phyloP scores from a whole-genome alignment of 37 sponge, comb jelly and placozoan species.

The Geodia barretti region DNA sequence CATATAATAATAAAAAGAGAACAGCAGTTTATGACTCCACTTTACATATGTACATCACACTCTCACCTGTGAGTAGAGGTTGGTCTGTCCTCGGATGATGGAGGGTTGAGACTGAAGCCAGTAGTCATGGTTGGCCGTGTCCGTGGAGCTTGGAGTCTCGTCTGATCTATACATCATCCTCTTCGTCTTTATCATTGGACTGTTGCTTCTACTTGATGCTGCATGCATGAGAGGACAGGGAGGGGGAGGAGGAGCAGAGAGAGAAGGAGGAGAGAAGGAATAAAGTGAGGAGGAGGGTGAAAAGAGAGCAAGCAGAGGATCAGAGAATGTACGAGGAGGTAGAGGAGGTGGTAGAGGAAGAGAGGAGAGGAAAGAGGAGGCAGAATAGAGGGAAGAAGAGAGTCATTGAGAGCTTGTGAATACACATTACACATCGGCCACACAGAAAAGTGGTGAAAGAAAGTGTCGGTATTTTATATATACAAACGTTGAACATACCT shows the following conservation, averaged over 20 bases:
- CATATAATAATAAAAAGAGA: too few species aligned
- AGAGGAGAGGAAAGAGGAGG: neutral
- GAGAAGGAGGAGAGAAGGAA: neutral
- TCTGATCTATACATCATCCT: too few species aligned
- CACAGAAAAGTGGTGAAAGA: too few species aligned
- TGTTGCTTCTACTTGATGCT: neutral
- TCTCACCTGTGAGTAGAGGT: neutral
- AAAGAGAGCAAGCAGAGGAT: neutral
- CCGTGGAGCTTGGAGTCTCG: neutral
- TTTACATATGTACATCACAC: too few species aligned
- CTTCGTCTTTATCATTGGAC: neutral
- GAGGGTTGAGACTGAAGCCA: neutral
- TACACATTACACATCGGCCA: too few species aligned
- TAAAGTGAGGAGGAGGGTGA: neutral
- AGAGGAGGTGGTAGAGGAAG: neutral
- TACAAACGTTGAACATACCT: too few species aligned
- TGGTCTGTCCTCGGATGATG: neutral
- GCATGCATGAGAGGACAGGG: neutral
- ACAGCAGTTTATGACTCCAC: too few species aligned
- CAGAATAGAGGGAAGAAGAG: neutral
- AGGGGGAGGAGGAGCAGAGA: neutral
- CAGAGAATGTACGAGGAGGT: neutral
- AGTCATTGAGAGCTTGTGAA: too few species aligned
- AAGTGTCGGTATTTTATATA: too few species aligned
- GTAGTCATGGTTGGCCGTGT: neutral